These are phyloP conservation scores for Amphipoea oculea DNA, from an alignment of 2,888 invertebrate genomes.

Conservation along the genomic window DNA sequence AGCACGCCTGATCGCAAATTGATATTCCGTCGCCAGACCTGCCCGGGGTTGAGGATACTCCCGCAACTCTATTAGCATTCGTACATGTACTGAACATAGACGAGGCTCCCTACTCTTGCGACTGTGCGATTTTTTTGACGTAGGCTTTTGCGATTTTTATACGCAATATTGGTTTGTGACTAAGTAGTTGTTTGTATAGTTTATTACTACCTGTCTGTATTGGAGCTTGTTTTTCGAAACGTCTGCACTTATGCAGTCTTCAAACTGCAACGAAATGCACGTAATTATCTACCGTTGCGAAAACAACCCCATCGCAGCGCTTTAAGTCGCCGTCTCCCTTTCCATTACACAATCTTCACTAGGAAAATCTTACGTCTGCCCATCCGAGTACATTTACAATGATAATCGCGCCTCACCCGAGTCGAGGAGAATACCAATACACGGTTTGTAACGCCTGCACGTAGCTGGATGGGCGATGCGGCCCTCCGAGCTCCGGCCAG, in stretches of 20 bases:
- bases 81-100: constrained; percentile 62
- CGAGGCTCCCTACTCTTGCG: constrained; percentile 48
- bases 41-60: constrained; percentile 67
- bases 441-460: constrained; percentile 78
- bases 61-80: constrained; percentile 70
- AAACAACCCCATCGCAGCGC: not conserved
- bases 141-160: constrained; percentile 27
- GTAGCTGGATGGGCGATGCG: constrained; percentile 71
- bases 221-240: not conserved
- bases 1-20: constrained; percentile 71
- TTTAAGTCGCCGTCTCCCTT: not conserved
- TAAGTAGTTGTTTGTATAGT: not conserved
- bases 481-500: constrained; percentile 30
- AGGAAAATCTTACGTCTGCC: constrained; percentile 69
- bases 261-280: not conserved
- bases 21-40: constrained; percentile 70
- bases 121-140: constrained; percentile 51
- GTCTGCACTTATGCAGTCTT: not conserved
- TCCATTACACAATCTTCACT: constrained; percentile 18
- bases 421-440: constrained; percentile 78
- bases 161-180: not conserved
- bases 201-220: not conserved
- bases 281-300: not conserved
- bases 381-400: constrained; percentile 70
- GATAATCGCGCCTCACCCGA: constrained; percentile 70